Conservation (phyloP, 2,113 vertebrate genomes). For the Dasypus novemcinctus region DNA sequence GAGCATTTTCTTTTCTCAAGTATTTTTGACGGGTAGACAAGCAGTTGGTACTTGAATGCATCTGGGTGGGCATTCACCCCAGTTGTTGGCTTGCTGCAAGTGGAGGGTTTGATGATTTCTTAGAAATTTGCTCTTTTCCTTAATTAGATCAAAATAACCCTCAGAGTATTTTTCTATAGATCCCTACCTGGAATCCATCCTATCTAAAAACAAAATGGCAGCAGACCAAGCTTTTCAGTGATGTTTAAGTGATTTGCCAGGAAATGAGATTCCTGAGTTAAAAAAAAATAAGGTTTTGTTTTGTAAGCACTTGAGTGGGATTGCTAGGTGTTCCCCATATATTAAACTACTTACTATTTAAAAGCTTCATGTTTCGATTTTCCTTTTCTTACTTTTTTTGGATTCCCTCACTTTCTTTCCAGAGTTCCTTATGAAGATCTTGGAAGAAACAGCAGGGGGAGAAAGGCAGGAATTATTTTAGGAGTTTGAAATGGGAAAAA, state of each 20-base stretch:
- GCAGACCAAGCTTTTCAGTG: neutral
- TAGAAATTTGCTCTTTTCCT: neutral
- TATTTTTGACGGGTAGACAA: neutral
- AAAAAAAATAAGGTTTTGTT: neutral
- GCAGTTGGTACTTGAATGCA: neutral
- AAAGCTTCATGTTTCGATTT: neutral
- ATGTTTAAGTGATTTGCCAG: neutral
- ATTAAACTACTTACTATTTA: neutral
- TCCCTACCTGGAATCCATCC: neutral
- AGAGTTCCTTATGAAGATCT: slow-evolving; percentile 19
- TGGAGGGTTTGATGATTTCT: neutral
- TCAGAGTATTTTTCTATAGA: neutral
- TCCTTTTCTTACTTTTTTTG: neutral
- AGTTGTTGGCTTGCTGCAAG: neutral
- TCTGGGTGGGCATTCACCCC: neutral
- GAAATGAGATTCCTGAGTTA: neutral
- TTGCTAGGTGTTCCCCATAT: neutral
- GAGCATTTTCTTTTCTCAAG: neutral
- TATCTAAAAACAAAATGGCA: neutral
- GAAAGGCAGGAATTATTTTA: neutral
- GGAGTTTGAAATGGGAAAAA: neutral
- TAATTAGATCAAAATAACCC: neutral
- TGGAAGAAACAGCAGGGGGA: slow-evolving; percentile 39
- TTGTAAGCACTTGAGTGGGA: neutral
- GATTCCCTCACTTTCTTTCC: neutral